Base-by-base conservation (phyloP, 2,888 invertebrate species). In the Coelogynopora nodosa region DNA sequence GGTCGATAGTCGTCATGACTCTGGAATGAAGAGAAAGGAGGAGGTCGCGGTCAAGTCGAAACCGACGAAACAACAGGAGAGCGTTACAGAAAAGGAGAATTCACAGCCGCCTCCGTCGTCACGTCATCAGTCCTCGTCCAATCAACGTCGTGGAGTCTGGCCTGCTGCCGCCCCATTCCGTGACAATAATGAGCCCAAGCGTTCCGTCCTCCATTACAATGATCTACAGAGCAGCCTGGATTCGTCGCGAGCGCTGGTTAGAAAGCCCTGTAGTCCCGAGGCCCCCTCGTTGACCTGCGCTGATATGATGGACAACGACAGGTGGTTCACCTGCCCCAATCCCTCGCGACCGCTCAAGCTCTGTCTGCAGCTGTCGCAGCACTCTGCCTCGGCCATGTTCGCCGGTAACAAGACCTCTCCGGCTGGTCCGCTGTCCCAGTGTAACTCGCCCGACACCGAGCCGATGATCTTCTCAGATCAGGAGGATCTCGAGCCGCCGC, bases 361-460 rank as follows among this genome's bases (percentile, higher is more conserved):
- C 23, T 74, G 74, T 26, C 74, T 74, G 2, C 74, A 13, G 2
- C 74, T 74, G 27, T 74, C 74, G 18, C 74, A 74, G 27, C 74
- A 74, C 2, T 74, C 74, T 74, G 18, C 74, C 2, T 5, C 5
- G 2, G 74, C 5, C 23, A 5, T 74, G 23, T 74, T 74, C 27
- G 74, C 74, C 2, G 2, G 74, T 74, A 10, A 10, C 27, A 2
- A 10, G 5, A 10, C 74, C 23, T 5, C 23, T 2, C 18, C 27
- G 18, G 10, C 74, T 5, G 2, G 10, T 74, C 74, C 74, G 5
- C 2, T 26, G 74, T 74, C 74, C 2, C 74, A 74, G 74, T 74
- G 74, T 23, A 74, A 74, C 27, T 74, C 74, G 23, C 74, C 74
- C 74, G 74, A 74, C 27, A 74, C 74, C 74, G 74, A 74, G 74